These are phyloP conservation scores for Zaprionus kolodkinae DNA, from an alignment of 1,140 invertebrate genomes.

Conservation along the genomic window DNA sequence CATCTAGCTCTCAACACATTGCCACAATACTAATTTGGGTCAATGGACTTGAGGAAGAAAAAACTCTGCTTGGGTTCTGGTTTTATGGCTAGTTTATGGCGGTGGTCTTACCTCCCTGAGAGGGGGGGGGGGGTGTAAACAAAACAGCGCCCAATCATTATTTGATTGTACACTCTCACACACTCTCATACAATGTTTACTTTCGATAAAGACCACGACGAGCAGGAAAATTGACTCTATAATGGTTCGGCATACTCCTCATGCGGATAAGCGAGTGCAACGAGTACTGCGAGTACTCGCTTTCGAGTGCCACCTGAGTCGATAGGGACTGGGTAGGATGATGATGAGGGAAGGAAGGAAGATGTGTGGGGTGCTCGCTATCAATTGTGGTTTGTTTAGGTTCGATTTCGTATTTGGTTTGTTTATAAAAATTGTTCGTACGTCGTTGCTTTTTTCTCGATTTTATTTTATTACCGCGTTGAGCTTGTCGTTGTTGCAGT, in stretches of 20 bases:
- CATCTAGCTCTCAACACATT: constrained; percentile 60
- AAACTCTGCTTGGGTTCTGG: constrained; percentile 21
- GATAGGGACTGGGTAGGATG: background rate
- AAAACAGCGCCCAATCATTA: constrained; percentile 61
- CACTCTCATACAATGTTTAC: constrained; percentile 53
- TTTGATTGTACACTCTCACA: constrained; percentile 19
- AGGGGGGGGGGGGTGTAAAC: constrained; percentile 33
- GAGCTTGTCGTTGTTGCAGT: constrained; percentile 17
- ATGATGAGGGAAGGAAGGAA: too few species aligned
- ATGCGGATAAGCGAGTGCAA: background rate
- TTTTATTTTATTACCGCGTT: constrained; percentile 69
- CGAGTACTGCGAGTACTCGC: constrained; percentile 18
- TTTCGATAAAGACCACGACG: constrained; percentile 66
- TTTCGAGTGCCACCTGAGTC: constrained; percentile 70
- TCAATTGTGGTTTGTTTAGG: constrained; percentile 76
- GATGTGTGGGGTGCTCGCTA: constrained; percentile 29
- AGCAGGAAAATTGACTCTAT: constrained; percentile 69
- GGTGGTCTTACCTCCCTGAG: background rate
- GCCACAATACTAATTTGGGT: constrained; percentile 57
- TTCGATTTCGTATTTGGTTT: constrained; percentile 61
- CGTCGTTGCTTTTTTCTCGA: constrained; percentile 17
- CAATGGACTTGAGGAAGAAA: constrained; percentile 63
- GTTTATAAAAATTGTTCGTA: constrained; percentile 18
- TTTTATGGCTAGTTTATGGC: constrained; percentile 41
- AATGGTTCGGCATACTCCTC: constrained; percentile 42